Conservation (phyloP, 2,797 vertebrate genomes). For the Rhyacichthys aspro region DNA sequence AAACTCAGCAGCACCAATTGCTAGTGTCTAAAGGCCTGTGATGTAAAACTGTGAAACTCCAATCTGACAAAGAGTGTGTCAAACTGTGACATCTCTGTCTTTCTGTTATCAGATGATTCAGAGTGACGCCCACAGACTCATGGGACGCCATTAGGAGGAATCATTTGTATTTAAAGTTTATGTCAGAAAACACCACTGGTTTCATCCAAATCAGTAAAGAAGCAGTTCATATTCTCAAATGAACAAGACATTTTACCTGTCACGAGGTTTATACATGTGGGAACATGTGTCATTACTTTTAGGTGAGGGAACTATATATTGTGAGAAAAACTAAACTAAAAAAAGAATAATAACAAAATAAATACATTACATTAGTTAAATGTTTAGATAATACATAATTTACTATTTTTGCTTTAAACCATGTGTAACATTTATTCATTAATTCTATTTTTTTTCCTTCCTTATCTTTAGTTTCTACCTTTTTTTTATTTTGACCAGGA, state of each 20-base stretch:
- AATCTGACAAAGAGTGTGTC: background rate
- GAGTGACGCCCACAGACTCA: background rate
- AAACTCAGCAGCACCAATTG: slow-evolving; percentile 19
- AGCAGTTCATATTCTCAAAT: slow-evolving; percentile 7
- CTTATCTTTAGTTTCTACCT: too few species aligned
- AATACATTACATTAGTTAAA: too few species aligned
- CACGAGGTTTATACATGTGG: slow-evolving; percentile 4
- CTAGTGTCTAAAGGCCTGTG: slow-evolving; percentile 8
- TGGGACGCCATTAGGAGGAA: background rate
- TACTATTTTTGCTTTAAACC: too few species aligned
- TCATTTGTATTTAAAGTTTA: background rate
- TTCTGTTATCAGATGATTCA: background rate
- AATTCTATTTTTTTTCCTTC: too few species aligned
- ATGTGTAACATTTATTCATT: too few species aligned
- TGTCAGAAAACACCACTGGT: background rate
- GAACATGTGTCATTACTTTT: background rate
- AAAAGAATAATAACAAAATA: too few species aligned
- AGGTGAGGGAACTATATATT: background rate
- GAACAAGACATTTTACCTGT: background rate
- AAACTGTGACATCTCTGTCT: slow-evolving; percentile 3
- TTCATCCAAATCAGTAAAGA: background rate
- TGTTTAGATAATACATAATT: too few species aligned
- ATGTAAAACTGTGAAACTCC: background rate
- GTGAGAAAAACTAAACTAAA: too few species aligned
- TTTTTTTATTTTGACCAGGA: too few species aligned